Conservation (phyloP, 1,140 invertebrate species). For the Euura lappo region DNA sequence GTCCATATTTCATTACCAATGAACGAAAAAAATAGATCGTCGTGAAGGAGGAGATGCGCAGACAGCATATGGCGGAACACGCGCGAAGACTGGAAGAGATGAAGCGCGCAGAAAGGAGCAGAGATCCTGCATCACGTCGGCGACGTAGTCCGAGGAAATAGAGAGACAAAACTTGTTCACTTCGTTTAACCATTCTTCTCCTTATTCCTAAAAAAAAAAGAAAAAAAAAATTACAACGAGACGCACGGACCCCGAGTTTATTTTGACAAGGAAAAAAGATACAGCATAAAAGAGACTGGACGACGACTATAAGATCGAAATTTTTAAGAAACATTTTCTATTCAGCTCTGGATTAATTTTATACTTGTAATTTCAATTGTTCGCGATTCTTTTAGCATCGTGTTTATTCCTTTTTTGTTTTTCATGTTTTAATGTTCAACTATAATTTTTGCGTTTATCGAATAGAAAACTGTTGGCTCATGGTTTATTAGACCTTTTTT, state of each 20-base stretch:
- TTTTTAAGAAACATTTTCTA: constrained; percentile 27
- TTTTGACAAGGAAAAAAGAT: no score
- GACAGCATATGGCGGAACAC: constrained; percentile 85
- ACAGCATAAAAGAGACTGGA: no score
- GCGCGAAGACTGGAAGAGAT: constrained; percentile 78
- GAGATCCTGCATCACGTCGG: constrained; percentile 49
- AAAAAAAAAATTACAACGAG: not conserved
- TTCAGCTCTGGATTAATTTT: constrained; percentile 32
- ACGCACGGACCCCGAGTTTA: not conserved
- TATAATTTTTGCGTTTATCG: constrained; percentile 7
- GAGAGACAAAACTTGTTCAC: constrained; percentile 21
- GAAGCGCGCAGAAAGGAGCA: constrained; percentile 60
- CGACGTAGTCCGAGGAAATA: constrained; percentile 60
- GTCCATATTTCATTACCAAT: constrained; percentile 20
- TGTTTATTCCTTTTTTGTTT: not conserved
- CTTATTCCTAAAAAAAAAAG: not conserved
- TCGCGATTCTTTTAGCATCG: not conserved
- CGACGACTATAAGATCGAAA: no score
- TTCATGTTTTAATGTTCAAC: not conserved
- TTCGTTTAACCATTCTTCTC: not conserved
- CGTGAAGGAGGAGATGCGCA: constrained; percentile 84
- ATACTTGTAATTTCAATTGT: not conserved
- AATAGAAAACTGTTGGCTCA: not conserved
- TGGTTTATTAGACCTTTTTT: not conserved
- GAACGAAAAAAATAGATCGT: constrained; percentile 70